A percentile compares a stretch with the other conserved stretches of the same genome.
Evolutionary conservation across 2,888 invertebrate species (phyloP).

Genomic region (Chaetogeoica ovagalla): DNA sequence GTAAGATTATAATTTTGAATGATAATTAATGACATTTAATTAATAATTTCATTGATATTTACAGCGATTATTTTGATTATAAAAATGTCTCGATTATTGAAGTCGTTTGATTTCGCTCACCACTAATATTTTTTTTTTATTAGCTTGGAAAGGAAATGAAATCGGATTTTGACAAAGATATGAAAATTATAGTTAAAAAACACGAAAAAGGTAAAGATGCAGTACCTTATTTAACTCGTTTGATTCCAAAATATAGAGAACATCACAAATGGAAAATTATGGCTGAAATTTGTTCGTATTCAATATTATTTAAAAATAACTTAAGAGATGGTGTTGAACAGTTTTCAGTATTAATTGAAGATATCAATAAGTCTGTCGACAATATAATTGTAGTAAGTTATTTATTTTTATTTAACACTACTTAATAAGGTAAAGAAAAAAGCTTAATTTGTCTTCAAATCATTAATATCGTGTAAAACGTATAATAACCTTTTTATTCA

Average conservation of each 20-base stretch:
- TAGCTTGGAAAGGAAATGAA: not conserved
- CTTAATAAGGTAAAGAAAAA: not conserved
- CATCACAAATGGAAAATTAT: constrained; percentile 2
- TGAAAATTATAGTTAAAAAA: constrained; percentile 1
- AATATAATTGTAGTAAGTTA: constrained; percentile 36
- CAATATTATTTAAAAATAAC: constrained; percentile 17
- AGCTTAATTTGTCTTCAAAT: no score
- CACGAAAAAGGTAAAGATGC: constrained; percentile 31
- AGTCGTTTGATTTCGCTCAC: no score
- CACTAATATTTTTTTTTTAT: not conserved
- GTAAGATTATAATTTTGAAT: constrained; percentile 25
- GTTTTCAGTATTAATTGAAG: constrained; percentile 12
- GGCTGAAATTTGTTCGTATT: constrained; percentile 39
- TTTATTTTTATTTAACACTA: not conserved
- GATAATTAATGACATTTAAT: no score
- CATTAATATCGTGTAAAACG: no score
- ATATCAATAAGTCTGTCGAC: not conserved
- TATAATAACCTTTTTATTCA: no score
- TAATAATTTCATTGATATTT: no score
- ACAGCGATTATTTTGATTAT: no score
- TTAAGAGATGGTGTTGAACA: constrained; percentile 13
- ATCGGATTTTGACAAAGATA: constrained; percentile 10
- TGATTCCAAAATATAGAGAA: constrained; percentile 19
- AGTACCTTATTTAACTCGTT: not conserved
- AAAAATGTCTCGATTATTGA: no score